Evolutionary conservation across 2,113 vertebrate species (phyloP).

Genomic region (Ophiodon elongatus): DNA sequence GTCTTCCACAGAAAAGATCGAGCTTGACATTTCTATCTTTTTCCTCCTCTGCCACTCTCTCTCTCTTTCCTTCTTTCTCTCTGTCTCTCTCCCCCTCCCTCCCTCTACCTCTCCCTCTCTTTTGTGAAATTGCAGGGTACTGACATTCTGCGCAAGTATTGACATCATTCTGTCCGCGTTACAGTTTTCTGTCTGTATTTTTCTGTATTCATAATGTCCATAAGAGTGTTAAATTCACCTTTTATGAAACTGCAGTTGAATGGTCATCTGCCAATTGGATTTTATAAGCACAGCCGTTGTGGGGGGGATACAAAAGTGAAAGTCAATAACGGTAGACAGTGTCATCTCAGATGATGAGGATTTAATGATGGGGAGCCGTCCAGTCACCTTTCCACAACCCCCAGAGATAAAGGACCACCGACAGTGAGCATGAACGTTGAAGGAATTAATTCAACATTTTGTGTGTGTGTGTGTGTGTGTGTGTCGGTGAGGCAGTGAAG

Average conservation of each 20-base stretch:
- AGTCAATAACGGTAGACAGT: constrained; percentile 70
- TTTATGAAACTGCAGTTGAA: constrained; percentile 59
- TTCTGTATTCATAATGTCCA: constrained; percentile 44
- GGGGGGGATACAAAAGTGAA: constrained; percentile 26
- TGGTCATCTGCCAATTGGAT: constrained; percentile 60
- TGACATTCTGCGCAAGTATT: constrained; percentile 12
- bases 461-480: constrained; percentile 4
- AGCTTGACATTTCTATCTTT: constrained; percentile 71
- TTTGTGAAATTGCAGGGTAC: constrained; percentile 18
- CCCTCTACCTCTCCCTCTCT: not conserved
- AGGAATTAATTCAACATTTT: constrained; percentile 69
- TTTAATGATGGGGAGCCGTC: constrained; percentile 75
- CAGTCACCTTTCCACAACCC: constrained; percentile 72
- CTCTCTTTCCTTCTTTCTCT: not conserved
- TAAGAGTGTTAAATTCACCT: constrained; percentile 50
- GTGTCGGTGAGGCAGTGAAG: constrained; percentile 19
- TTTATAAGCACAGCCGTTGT: constrained; percentile 55
- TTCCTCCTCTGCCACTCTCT: constrained; percentile 22
- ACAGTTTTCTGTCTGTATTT: constrained; percentile 25
- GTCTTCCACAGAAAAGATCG: constrained; percentile 63
- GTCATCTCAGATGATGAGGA: constrained; percentile 77
- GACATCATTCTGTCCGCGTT: constrained; percentile 26
- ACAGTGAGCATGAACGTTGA: constrained; percentile 43
- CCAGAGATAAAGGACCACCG: constrained; percentile 72
- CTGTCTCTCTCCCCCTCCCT: not conserved